Conservation (phyloP, 2,888 invertebrate species). For the Zelleria hepariella region DNA sequence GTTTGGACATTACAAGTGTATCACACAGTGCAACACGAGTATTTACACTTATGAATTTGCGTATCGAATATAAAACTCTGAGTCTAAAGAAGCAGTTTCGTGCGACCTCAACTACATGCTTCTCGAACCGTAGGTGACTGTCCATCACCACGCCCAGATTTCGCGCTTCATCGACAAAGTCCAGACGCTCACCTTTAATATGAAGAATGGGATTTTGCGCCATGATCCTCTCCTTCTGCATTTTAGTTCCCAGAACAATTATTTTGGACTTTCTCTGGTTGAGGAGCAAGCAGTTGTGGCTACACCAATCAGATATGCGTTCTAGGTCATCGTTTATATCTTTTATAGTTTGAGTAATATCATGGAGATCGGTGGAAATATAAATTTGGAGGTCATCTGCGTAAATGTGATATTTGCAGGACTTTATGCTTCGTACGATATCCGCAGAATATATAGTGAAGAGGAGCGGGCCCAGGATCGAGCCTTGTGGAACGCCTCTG, state of each 20-base stretch:
- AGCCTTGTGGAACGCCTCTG: not conserved
- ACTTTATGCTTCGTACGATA: not conserved
- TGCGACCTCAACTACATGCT: conserved; percentile 3
- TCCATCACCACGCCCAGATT: conserved; percentile 13
- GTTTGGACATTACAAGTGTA: conserved; percentile 6
- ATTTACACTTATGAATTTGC: not conserved
- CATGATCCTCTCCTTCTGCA: not conserved
- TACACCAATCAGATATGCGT: not conserved
- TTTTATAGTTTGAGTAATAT: not conserved
- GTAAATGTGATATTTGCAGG: not conserved
- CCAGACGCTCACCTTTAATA: not conserved
- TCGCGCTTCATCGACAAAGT: conserved; percentile 4
- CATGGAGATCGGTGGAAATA: not conserved
- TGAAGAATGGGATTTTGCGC: not conserved
- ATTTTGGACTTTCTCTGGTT: not conserved
- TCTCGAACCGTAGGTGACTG: conserved; percentile 11
- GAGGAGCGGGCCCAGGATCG: not conserved
- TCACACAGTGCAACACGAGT: conserved; percentile 1
- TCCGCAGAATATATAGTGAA: not conserved
- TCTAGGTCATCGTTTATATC: not conserved
- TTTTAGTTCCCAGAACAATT: not conserved
- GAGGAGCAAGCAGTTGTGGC: not conserved
- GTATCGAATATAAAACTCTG: conserved; percentile 7
- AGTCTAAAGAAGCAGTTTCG: conserved; percentile 10
- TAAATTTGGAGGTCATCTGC: not conserved